A percentile compares a stretch with the other conserved stretches of the same genome.
phyloP scores from a whole-genome alignment of 2,888 invertebrate genomes.

The Xanthorhoe spadicearia region DNA sequence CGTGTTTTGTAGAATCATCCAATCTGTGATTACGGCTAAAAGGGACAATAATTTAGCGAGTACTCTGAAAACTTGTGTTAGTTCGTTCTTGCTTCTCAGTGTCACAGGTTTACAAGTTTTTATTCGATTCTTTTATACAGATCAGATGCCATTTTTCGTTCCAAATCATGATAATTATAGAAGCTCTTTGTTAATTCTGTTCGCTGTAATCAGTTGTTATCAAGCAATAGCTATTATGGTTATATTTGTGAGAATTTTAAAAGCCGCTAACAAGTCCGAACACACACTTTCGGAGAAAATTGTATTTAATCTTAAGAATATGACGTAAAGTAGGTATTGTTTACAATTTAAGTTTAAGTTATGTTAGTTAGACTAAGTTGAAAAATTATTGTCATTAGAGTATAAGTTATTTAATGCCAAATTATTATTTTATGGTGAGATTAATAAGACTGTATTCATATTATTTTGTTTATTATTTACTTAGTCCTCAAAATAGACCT shows the following conservation, averaged over 20 bases:
- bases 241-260: conserved; percentile 25
- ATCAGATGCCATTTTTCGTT: conserved; percentile 22
- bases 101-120: conserved; percentile 21
- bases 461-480: not conserved
- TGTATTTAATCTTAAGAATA: conserved; percentile 9
- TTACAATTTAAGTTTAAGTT: not conserved
- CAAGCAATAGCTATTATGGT: conserved; percentile 24
- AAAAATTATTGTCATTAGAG: too few relatives aligned
- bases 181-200: conserved; percentile 21
- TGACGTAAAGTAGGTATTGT: not conserved
- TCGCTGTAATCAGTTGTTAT: conserved; percentile 19
- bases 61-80: conserved; percentile 20
- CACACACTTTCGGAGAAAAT: conserved; percentile 15
- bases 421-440: not conserved
- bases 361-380: not conserved
- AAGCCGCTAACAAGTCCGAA: conserved; percentile 24
- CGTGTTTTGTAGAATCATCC: conserved; percentile 25
- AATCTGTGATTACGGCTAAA: conserved; percentile 10
- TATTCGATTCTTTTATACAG: conserved; percentile 24
- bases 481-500: too few relatives aligned
- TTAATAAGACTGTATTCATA: not conserved
- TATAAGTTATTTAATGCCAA: not conserved
- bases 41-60: conserved; percentile 11
- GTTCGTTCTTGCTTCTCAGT: conserved; percentile 20
- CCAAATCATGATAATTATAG: conserved; percentile 14